Evolutionary conservation across 2,113 vertebrate species (phyloP).

Genomic region (Diadophis punctatus): DNA sequence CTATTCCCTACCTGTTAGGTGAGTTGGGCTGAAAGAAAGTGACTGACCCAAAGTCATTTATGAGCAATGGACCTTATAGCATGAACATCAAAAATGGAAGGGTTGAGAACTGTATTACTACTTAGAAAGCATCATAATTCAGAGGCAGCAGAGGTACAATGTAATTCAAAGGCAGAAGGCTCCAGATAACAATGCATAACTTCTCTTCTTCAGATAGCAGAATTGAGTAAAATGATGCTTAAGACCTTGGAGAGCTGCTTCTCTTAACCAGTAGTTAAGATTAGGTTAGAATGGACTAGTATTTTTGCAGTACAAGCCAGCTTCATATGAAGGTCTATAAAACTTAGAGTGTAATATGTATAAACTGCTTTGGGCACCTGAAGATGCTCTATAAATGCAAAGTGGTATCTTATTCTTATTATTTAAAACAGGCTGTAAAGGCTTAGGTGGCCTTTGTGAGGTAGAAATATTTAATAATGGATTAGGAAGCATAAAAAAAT

Average conservation of each 20-base stretch:
- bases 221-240: not conserved
- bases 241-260: not conserved
- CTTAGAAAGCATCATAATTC: not conserved
- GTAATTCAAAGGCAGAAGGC: not conserved
- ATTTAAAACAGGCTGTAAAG: conserved; percentile 45
- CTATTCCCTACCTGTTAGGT: not conserved
- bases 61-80: not conserved
- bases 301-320: not conserved
- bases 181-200: not conserved
- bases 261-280: not conserved
- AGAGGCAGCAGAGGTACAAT: not conserved
- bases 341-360: not conserved
- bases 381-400: not conserved
- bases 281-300: not conserved
- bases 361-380: not conserved
- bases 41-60: not conserved
- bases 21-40: not conserved
- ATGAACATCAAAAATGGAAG: not conserved
- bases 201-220: not conserved
- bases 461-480: conserved; percentile 22
- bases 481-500: conserved; percentile 39
- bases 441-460: conserved; percentile 27
- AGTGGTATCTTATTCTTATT: not conserved
- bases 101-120: not conserved
- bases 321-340: not conserved